phyloP scores from a whole-genome alignment of 2,797 vertebrate species.

The Sebastes matsubarae region DNA sequence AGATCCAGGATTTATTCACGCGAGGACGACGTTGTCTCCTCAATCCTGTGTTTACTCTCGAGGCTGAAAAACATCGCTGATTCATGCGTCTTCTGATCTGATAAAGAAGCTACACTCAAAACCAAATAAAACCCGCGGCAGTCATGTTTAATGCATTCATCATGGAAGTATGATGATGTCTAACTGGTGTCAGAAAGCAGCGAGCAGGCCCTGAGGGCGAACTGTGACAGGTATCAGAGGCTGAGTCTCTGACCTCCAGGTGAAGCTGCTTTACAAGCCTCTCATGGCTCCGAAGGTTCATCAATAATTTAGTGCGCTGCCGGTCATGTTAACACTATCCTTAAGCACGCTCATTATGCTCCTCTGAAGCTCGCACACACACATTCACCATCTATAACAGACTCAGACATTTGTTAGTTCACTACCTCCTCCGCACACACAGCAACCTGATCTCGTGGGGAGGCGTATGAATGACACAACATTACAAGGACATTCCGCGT shows the following conservation, averaged over 20 bases:
- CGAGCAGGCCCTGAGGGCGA: conserved; percentile 44
- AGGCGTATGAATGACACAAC: no score
- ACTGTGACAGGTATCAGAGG: conserved; percentile 51
- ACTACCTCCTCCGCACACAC: background rate
- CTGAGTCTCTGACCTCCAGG: conserved; percentile 60
- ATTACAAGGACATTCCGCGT: no score
- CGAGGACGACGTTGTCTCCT: conserved; percentile 16
- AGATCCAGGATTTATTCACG: conserved; percentile 15
- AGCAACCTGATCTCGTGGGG: background rate
- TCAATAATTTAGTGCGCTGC: conserved; percentile 72
- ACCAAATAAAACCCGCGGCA: conserved; percentile 2
- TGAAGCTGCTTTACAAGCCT: conserved; percentile 62
- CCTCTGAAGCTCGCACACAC: background rate
- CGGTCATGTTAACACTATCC: conserved; percentile 58
- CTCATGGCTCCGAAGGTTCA: conserved; percentile 52
- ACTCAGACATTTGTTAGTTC: background rate
- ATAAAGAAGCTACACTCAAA: background rate
- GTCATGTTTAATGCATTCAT: conserved; percentile 45
- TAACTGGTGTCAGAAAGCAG: conserved; percentile 41
- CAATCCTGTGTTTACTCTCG: background rate
- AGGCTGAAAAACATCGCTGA: conserved; percentile 6
- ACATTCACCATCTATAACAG: background rate
- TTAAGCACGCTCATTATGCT: conserved; percentile 60
- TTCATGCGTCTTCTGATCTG: conserved; percentile 17
- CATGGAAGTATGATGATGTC: conserved; percentile 31